phyloP scores from a whole-genome alignment of 2,888 invertebrate genomes.

The Sminthurinus aureus region DNA sequence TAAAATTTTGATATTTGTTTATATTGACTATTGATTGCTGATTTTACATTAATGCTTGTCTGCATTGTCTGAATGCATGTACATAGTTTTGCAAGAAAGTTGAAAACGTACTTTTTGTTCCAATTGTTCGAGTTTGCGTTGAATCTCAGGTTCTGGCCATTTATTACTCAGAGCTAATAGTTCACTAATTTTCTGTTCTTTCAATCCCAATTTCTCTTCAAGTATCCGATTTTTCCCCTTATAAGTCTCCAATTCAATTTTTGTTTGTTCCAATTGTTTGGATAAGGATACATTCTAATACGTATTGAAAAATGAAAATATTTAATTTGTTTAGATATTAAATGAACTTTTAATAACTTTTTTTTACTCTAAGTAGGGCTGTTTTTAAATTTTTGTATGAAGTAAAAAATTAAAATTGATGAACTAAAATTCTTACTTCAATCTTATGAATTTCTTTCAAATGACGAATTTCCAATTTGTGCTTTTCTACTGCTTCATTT shows the following conservation, averaged over 20 bases:
- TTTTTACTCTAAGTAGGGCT: background rate
- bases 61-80: too few relatives aligned
- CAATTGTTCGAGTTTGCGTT: constrained; percentile 19
- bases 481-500: background rate
- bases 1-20: too few relatives aligned
- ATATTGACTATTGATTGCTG: too few relatives aligned
- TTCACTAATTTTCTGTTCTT: constrained; percentile 17
- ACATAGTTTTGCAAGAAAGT: too few relatives aligned
- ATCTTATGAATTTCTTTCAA: constrained; percentile 30
- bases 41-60: too few relatives aligned
- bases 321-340: background rate
- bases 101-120: constrained; percentile 23
- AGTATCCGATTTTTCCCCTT: constrained; percentile 19
- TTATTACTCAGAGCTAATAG: constrained; percentile 2
- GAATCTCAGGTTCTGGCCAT: constrained; percentile 21
- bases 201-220: constrained; percentile 11
- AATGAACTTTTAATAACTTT: background rate
- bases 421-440: too few relatives aligned
- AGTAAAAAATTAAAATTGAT: background rate
- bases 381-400: background rate
- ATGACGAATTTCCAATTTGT: constrained; percentile 6
- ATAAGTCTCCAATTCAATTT: background rate
- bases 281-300: constrained; percentile 12
- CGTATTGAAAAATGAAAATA: background rate
- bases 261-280: background rate